Evolutionary conservation across 2,888 invertebrate genomes (phyloP).

Genomic region (Pachymerium ferrugineum): DNA sequence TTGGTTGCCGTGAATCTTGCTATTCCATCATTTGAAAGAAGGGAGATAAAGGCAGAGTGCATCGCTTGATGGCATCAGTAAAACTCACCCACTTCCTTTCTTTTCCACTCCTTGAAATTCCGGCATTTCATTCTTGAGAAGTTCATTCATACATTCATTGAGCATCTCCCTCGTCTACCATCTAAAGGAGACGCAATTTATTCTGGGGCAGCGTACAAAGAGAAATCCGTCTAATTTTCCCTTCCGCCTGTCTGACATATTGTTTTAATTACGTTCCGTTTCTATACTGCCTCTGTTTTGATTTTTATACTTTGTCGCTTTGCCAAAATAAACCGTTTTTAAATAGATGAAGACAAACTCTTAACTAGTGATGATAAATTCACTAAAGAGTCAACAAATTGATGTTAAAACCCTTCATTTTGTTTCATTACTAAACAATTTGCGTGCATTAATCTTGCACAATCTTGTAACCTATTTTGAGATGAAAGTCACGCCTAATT

Average conservation of each 20-base stretch:
- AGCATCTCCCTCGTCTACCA: not conserved
- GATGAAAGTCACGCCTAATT: not conserved
- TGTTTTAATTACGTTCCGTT: too few relatives aligned
- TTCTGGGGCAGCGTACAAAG: not conserved
- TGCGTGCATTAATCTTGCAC: not conserved
- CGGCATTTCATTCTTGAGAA: conserved; percentile 4
- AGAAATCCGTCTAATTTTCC: too few relatives aligned
- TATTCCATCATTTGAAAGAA: not conserved
- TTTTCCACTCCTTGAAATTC: conserved; percentile 17
- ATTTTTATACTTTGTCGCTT: too few relatives aligned
- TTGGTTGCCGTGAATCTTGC: not conserved
- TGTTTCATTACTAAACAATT: not conserved
- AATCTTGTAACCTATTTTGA: conserved; percentile 18
- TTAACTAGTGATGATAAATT: too few relatives aligned
- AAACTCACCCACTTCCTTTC: conserved; percentile 21
- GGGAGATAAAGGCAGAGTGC: conserved; percentile 2
- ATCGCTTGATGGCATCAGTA: conserved; percentile 6
- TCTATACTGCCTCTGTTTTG: too few relatives aligned
- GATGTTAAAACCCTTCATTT: too few relatives aligned
- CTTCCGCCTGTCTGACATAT: too few relatives aligned
- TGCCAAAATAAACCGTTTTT: too few relatives aligned
- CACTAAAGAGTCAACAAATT: too few relatives aligned
- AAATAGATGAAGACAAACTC: too few relatives aligned
- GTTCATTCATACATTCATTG: conserved; percentile 5
- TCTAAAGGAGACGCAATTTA: not conserved